Base-by-base conservation (phyloP, 64 coral and sea anemone species). In the Stichodactyla mertensii region DNA sequence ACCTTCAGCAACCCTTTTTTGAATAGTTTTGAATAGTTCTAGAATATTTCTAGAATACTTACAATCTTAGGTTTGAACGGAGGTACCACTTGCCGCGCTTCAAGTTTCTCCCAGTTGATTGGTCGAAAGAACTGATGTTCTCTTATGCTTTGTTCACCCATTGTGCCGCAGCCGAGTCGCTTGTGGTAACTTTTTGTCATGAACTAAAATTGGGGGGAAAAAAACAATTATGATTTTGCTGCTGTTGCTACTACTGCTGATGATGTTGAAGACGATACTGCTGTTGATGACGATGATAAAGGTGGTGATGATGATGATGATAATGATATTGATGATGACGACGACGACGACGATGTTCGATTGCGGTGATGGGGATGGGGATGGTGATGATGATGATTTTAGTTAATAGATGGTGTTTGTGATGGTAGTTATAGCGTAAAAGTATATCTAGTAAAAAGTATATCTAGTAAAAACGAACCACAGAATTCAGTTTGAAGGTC, bases 31-130 rank as follows among this genome's bases (percentile, higher is more conserved):
- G n/a, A 45, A 2, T 45, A 45, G 36, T 45, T 45, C 36, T 45
- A 78, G 16, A 6, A 88, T 26, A 58, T 78, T 7, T 23, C 54
- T 19, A 55, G 22, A 54, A 53, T 85, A 95, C 93, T 92, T 99
- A 99, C 97, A 91, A 92, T 94, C 89, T 88, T 95, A 16, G 97
- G 97, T 88, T 87, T 99, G 51, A 99, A 99, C 0, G 97, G 97
- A 7, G 97, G 97, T 16, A 55, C 61, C 9, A 99, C 79, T 74
- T 91, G 71, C 16, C 93, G 86, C 13, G 86, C 91, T 81, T 92
- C 97, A 61, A 99, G 85, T 53, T 87, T 94, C 54, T 83, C 78
- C 93, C 92, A 99, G 61, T 99, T 89, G 24, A 99, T 91, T 24
- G 89, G 64, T 78, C 91, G 89, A 78, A 99, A 99, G 69, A 95